Percentiles rank a stretch among this genome's conserved stretches.
Conservation (phyloP, 2,797 vertebrate species). For the Pseudocheirus occidentalis region DNA sequence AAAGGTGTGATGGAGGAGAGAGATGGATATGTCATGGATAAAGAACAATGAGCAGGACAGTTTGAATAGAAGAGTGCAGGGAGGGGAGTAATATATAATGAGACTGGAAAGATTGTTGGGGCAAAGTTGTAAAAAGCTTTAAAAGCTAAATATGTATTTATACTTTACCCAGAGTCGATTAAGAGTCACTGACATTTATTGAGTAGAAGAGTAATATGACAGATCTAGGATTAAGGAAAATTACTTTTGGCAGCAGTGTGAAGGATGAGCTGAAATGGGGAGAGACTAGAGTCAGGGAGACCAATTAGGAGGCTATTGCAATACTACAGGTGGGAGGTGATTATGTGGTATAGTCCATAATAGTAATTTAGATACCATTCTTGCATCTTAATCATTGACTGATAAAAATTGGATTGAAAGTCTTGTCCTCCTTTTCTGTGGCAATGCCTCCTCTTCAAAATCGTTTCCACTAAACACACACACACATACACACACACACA, state of each 20-base stretch:
- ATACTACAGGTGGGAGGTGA: not conserved
- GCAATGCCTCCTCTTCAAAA: not conserved
- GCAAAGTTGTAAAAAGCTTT: not conserved
- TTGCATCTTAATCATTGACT: not conserved
- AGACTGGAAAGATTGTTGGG: not conserved
- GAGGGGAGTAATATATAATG: not conserved
- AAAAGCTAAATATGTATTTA: not conserved
- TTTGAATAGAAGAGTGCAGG: not conserved
- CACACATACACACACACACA: too few relatives aligned
- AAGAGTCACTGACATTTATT: not conserved
- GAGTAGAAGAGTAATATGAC: not conserved
- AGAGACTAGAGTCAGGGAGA: not conserved
- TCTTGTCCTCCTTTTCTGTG: not conserved
- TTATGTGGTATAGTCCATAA: not conserved
- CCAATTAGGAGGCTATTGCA: not conserved
- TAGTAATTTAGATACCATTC: not conserved
- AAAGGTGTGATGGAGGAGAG: not conserved
- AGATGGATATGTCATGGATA: not conserved
- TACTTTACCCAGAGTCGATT: not conserved
- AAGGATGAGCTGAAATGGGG: not conserved
- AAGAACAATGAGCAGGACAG: not conserved
- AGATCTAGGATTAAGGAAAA: constrained; percentile 8
- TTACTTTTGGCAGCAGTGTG: not conserved
- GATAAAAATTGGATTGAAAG: not conserved
- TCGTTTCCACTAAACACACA: not conserved